Percentiles rank a stretch among this genome's conserved stretches.
Evolutionary conservation across 2,797 vertebrate species (phyloP).

Genomic region (Melanogrammus aeglefinus): DNA sequence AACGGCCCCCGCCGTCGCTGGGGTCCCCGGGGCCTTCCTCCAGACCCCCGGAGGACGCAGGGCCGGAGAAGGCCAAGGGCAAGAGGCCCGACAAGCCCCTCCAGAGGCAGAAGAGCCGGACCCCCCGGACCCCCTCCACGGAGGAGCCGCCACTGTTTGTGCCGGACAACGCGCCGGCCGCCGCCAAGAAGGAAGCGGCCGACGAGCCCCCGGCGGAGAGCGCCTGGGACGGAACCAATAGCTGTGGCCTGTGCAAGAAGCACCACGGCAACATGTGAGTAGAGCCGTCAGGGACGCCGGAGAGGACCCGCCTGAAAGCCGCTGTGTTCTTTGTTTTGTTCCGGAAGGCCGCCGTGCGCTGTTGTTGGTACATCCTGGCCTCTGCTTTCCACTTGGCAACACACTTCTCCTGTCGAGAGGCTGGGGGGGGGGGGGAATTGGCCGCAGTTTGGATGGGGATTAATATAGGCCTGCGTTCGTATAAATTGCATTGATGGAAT

Average conservation of each 20-base stretch:
- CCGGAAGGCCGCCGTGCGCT: not conserved
- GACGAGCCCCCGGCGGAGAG: constrained; percentile 72
- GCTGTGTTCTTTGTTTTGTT: not conserved
- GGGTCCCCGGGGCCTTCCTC: constrained; percentile 61
- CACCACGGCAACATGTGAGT: constrained; percentile 93
- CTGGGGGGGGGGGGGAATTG: not conserved
- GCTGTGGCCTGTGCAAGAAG: constrained; percentile 93
- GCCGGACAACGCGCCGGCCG: constrained; percentile 93
- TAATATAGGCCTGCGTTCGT: not conserved
- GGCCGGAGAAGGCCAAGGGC: constrained; percentile 79
- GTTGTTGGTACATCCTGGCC: not conserved
- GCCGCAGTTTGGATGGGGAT: not conserved
- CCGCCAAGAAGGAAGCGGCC: constrained; percentile 53
- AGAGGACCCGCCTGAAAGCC: not conserved
- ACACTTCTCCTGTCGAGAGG: not conserved
- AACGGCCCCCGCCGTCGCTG: constrained; percentile 67
- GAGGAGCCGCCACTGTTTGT: constrained; percentile 95
- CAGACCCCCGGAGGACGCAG: constrained; percentile 72
- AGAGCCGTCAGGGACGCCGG: not conserved
- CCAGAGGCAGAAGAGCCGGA: constrained; percentile 84
- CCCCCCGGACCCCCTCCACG: constrained; percentile 83
- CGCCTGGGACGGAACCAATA: constrained; percentile 91
- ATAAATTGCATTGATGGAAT: not conserved
- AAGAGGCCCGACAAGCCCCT: constrained; percentile 85
- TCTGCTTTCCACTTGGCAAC: not conserved